Base-by-base conservation (phyloP, 2,888 invertebrate species). In the Hirtodrosophila duncani region DNA sequence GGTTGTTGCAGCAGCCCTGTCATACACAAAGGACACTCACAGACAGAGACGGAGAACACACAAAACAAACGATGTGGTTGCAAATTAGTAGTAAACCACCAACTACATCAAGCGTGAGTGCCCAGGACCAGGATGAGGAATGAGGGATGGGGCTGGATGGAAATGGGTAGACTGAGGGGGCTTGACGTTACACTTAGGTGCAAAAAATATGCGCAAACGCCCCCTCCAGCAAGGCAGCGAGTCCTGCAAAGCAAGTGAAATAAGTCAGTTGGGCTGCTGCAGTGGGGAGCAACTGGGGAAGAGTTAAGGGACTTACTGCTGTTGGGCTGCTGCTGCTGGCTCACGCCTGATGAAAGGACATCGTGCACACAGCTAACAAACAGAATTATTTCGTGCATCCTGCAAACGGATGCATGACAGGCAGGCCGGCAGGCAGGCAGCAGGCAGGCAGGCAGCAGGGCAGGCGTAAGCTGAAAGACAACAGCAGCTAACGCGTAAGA, bases 11-110 rank as follows among this genome's bases (percentile, higher is more conserved):
- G 42, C 53, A 14, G n/a, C n/a, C n/a, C 49, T 60, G 78, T 72
- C 74, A 68, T 63, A 66, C 78, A 71, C 66, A 77, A 71, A 77
- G 67, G 74, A 67, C 63, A 39, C 65, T 46, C 51, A 17, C 43
- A 30, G 57, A 42, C 21, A 7, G 10, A 13, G 18, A 10, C 36
- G 14, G 5, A 9, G 45, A 37, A 36, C 78, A 51, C 72, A 72
- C 70, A 75, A 75, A 75, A 75, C 74, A 75, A 75, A 79, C 80
- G 74, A 79, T 75, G 80, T 79, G 74, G 74, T 74, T 74, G 74
- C 74, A 74, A 74, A 75, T 79, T 79, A 75, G 74, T 79, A 75
- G 74, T 74, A 75, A 75, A 75, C 74, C 80, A 79, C 68, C 72
- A 75, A 75, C 74, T 79, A 79, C 74, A 75, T 75, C 72, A 75